These are phyloP conservation scores for Aldrovandia affinis DNA, from an alignment of 2,797 vertebrate genomes.

Conservation along the genomic window DNA sequence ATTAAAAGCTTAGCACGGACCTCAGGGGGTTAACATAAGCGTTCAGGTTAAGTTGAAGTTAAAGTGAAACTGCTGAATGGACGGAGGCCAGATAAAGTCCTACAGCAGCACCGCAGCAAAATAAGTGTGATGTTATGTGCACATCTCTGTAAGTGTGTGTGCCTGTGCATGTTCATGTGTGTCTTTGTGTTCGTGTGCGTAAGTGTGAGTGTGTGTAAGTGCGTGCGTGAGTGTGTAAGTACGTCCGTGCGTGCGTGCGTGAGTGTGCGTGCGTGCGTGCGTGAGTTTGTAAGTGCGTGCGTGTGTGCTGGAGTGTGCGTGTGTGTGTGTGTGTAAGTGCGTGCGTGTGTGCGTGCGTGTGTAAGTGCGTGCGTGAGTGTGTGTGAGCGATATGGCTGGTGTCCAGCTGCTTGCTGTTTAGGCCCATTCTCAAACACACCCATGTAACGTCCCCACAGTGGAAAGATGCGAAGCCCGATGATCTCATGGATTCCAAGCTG, in stretches of 20 bases:
- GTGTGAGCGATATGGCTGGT: not conserved
- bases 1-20: too few relatives aligned
- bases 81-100: too few relatives aligned
- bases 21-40: too few relatives aligned
- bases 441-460: slow-evolving; percentile 66
- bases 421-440: not conserved
- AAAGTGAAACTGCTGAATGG: not conserved
- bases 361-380: not conserved
- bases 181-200: too few relatives aligned
- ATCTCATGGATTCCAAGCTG: slow-evolving; percentile 90
- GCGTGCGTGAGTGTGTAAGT: not conserved
- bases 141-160: too few relatives aligned
- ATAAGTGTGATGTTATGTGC: too few relatives aligned
- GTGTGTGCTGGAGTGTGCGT: not conserved
- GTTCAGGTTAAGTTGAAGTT: not conserved
- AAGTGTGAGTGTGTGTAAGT: not conserved
- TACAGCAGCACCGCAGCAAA: too few relatives aligned
- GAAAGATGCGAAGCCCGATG: slow-evolving; percentile 89
- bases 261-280: not conserved
- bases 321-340: not conserved
- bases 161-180: too few relatives aligned
- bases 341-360: too few relatives aligned
- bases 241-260: not conserved
- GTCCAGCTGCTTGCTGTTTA: not conserved
- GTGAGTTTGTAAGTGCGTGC: too few relatives aligned